Base-by-base conservation (phyloP, 1,140 invertebrate species). In the Sipha flava region DNA sequence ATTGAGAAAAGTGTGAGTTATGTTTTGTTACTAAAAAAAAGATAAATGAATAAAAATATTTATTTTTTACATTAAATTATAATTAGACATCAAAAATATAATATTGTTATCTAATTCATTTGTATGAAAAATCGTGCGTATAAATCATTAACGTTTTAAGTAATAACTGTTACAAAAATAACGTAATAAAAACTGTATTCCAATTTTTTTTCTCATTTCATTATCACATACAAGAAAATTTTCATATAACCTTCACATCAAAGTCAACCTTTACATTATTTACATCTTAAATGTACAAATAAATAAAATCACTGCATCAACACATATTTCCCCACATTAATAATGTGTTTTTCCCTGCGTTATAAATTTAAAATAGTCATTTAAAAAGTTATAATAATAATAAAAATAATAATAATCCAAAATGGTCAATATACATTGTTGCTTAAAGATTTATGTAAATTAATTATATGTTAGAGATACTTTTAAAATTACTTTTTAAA, bases 161-260 rank as follows among this genome's bases (percentile, higher is more conserved):
- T 47, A 70, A 62, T 12, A 73, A 73, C 45, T 73, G 45, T 73
- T 73, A 47, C 43, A 49, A 73, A 73, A 73, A 73, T 73, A 73
- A 73, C 52, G 68, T 18, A 73, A 73, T 73, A 73, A 49, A 43
- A 73, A 73, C 52, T 73, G 26, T 9, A n/a, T 18, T 1, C 37
- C 31, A 73, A 31, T 40, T 52, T 52, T 73, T 73, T 73, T 12
- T n/a, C n/a, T n/a, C n/a, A n/a, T n/a, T 18, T 52, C 47, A 37
- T 54, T 31, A 54, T 54, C 23, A 54, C 70, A 54, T 37, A 52
- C 18, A 34, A 70, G 43, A 47, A 47, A 47, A 47, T 70, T 31
- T 45, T 45, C 2, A 73, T 54, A 73, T 73, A 49, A 73, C 29
- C 12, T 73, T 49, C 47, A 73, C 47, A 70, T 70, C 47, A 70